Percentiles rank a stretch among this genome's conserved stretches.
Evolutionary conservation across 1,140 invertebrate genomes (phyloP).

Genomic region (Leptestheria dahalacensis): DNA sequence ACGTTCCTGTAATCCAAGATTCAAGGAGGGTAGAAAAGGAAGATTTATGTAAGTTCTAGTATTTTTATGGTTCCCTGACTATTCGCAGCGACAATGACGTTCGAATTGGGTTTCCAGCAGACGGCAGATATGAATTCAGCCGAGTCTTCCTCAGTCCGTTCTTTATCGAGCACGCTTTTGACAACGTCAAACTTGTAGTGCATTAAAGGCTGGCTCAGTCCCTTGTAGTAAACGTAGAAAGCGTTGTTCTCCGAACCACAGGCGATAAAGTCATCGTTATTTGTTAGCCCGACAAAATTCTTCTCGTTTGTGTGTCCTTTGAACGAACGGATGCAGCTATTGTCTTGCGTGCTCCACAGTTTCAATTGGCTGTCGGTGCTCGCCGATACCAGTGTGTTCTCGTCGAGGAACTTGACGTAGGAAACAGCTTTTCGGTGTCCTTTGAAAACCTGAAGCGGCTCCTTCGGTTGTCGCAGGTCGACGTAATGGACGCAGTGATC

Average conservation of each 20-base stretch:
- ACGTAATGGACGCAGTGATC: constrained; percentile 96
- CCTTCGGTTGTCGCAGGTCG: constrained; percentile 72
- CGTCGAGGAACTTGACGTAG: constrained; percentile 87
- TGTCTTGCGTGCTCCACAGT: constrained; percentile 74
- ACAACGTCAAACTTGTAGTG: constrained; percentile 78
- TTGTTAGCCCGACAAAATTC: constrained; percentile 88
- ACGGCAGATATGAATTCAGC: constrained; percentile 93
- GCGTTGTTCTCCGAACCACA: constrained; percentile 94
- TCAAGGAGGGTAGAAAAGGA: background rate
- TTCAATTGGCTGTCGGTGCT: constrained; percentile 90
- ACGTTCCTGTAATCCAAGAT: background rate
- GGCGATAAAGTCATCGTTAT: constrained; percentile 80
- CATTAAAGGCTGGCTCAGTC: constrained; percentile 70
- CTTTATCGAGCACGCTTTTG: constrained; percentile 62
- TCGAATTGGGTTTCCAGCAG: constrained; percentile 75
- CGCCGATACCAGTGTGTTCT: constrained; percentile 78
- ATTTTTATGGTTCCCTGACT: constrained; percentile 87
- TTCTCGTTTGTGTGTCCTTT: constrained; percentile 92
- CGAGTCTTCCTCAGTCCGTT: constrained; percentile 63
- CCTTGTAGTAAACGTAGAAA: constrained; percentile 85
- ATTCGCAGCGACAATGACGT: constrained; percentile 85
- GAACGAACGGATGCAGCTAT: constrained; percentile 67
- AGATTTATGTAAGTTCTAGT: constrained; percentile 48
- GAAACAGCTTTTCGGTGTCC: constrained; percentile 91
- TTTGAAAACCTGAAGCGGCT: constrained; percentile 68